A percentile compares a stretch with the other conserved stretches of the same genome.
phyloP scores from a whole-genome alignment of 2,888 invertebrate genomes.

The Nomada goodeniana region DNA sequence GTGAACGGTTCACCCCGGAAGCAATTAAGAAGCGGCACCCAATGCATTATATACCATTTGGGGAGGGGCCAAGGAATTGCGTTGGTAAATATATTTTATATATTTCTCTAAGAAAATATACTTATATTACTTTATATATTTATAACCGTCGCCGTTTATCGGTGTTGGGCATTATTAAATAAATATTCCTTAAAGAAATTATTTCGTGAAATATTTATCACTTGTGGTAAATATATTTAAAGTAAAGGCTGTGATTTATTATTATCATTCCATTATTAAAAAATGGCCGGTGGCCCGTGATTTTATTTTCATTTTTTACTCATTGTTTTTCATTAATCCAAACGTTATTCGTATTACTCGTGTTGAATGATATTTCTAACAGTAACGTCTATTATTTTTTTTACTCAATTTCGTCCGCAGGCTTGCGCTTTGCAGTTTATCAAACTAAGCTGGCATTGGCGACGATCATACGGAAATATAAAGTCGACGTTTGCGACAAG shows the following conservation, averaged over 20 bases:
- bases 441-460: conserved; percentile 13
- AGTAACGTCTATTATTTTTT: too few species aligned
- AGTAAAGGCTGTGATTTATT: too few species aligned
- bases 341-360: too few species aligned
- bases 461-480: conserved; percentile 3
- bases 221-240: too few species aligned
- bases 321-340: not conserved
- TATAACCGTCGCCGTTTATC: not conserved
- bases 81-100: conserved; percentile 68
- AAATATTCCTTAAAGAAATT: too few species aligned
- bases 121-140: not conserved
- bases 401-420: not conserved
- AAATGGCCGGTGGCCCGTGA: too few species aligned
- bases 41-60: conserved; percentile 76
- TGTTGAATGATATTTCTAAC: too few species aligned
- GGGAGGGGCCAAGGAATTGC: conserved; percentile 79
- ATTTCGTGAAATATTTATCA: too few species aligned
- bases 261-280: too few species aligned
- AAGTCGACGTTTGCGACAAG: conserved; percentile 25
- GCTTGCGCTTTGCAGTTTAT: conserved; percentile 14
- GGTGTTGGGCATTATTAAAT: not conserved
- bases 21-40: conserved; percentile 67
- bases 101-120: not conserved
- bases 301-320: not conserved
- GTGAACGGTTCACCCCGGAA: conserved; percentile 76